These are phyloP conservation scores for Seriola dumerili DNA, from an alignment of 2,113 vertebrate genomes.

Conservation along the genomic window DNA sequence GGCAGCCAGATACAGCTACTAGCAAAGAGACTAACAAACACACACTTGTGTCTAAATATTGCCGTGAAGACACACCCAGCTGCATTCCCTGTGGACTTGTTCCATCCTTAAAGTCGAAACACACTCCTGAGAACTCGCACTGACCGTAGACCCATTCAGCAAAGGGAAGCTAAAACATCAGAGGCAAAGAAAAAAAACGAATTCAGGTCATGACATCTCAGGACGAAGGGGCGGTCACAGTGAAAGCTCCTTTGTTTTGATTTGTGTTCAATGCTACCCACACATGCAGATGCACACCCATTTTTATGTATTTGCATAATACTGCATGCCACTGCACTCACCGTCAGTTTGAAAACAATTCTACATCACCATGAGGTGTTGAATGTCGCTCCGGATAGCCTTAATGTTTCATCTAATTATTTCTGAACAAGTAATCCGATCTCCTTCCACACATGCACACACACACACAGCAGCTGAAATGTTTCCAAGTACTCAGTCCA, in stretches of 20 bases:
- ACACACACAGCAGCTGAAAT: constrained; percentile 35
- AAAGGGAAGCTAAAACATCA: constrained; percentile 9
- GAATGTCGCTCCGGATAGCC: background rate
- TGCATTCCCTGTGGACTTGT: constrained; percentile 42
- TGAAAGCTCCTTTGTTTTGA: constrained; percentile 63
- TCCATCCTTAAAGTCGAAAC: constrained; percentile 37
- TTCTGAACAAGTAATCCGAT: constrained; percentile 7
- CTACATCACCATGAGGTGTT: background rate
- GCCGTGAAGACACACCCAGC: constrained; percentile 43
- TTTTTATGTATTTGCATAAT: constrained; percentile 32
- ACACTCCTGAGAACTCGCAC: constrained; percentile 48
- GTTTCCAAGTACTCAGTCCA: constrained; percentile 22
- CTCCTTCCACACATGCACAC: constrained; percentile 2
- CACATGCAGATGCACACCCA: constrained; percentile 54
- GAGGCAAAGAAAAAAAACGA: constrained; percentile 6
- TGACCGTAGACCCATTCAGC: background rate
- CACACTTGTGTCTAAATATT: constrained; percentile 38
- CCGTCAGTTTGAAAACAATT: constrained; percentile 5
- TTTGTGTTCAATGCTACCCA: constrained; percentile 44
- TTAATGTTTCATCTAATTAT: constrained; percentile 27
- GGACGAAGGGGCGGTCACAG: constrained; percentile 29
- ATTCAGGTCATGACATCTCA: constrained; percentile 43
- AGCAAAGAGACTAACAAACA: constrained; percentile 38
- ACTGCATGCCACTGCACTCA: background rate
- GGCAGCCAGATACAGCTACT: constrained; percentile 45